Conservation (phyloP, 2,797 vertebrate genomes). For the Myotis daubentonii region DNA sequence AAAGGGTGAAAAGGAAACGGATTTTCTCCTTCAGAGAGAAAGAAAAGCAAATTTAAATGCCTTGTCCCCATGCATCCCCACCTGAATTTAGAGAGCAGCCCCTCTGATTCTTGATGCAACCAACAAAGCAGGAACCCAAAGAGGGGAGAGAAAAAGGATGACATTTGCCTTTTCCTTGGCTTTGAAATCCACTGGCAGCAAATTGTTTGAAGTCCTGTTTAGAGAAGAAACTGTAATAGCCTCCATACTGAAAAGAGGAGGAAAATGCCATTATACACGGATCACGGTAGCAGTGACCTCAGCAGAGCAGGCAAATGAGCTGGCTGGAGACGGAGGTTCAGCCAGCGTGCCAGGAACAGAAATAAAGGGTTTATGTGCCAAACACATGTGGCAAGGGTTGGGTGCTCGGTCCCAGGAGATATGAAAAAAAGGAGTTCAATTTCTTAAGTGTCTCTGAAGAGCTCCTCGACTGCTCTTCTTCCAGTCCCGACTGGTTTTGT, state of each 20-base stretch:
- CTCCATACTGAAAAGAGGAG: slow-evolving; percentile 68
- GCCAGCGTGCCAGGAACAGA: not conserved
- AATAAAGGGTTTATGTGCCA: slow-evolving; percentile 44
- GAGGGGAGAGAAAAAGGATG: slow-evolving; percentile 68
- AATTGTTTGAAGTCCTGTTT: slow-evolving; percentile 80
- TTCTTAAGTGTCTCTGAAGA: not conserved
- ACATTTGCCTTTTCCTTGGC: slow-evolving; percentile 77
- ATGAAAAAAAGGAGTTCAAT: slow-evolving; percentile 35
- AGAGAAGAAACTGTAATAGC: slow-evolving; percentile 76
- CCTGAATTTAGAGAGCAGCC: slow-evolving; percentile 71
- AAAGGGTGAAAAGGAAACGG: slow-evolving; percentile 70
- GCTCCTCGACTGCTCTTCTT: slow-evolving; percentile 17
- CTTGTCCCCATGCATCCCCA: slow-evolving; percentile 63
- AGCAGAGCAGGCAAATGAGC: slow-evolving; percentile 43
- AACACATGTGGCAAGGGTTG: not conserved
- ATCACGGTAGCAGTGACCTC: slow-evolving; percentile 64
- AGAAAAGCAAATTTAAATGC: slow-evolving; percentile 75
- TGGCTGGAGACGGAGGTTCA: not conserved
- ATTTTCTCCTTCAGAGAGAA: slow-evolving; percentile 61
- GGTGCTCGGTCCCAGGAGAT: slow-evolving; percentile 37
- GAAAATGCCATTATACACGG: slow-evolving; percentile 70
- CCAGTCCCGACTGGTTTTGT: not conserved
- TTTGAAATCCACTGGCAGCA: slow-evolving; percentile 82
- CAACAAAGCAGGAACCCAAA: slow-evolving; percentile 85
- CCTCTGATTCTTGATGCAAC: slow-evolving; percentile 74